These are phyloP conservation scores for Pampusana beccarii DNA, from an alignment of 2,113 vertebrate genomes.

Conservation along the genomic window DNA sequence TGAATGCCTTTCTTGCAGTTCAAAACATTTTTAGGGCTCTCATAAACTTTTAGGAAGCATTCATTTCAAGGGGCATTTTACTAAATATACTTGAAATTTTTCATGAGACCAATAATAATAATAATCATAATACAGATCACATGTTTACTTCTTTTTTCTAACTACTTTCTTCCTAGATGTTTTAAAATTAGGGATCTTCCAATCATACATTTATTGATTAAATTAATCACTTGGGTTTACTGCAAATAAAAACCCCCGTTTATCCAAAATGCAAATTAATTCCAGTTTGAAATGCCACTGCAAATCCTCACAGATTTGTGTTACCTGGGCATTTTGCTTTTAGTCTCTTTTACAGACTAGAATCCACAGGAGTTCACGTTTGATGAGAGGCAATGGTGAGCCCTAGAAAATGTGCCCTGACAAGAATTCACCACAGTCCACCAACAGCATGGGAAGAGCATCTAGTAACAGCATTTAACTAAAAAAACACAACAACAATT, in stretches of 20 bases:
- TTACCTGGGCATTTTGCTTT: neutral
- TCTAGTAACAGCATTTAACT: neutral
- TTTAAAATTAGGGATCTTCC: neutral
- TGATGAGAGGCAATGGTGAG: neutral
- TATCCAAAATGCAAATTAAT: neutral
- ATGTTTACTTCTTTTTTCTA: neutral
- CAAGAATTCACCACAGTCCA: neutral
- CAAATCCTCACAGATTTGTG: neutral
- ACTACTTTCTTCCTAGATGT: neutral
- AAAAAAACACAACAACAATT: neutral
- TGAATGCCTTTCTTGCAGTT: neutral
- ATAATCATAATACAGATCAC: neutral
- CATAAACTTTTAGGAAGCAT: neutral
- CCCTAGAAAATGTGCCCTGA: neutral
- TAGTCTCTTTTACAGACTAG: neutral
- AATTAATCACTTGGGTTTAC: neutral
- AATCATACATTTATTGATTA: neutral
- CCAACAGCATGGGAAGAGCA: neutral
- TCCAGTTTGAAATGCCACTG: neutral
- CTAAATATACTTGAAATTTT: neutral
- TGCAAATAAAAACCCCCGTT: rapidly evolving
- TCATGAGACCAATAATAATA: neutral
- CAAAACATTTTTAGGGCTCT: neutral
- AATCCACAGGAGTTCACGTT: neutral
- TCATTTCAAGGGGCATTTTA: neutral